Base-by-base conservation (phyloP, 2,888 invertebrate genomes). In the Escarpia spicata region DNA sequence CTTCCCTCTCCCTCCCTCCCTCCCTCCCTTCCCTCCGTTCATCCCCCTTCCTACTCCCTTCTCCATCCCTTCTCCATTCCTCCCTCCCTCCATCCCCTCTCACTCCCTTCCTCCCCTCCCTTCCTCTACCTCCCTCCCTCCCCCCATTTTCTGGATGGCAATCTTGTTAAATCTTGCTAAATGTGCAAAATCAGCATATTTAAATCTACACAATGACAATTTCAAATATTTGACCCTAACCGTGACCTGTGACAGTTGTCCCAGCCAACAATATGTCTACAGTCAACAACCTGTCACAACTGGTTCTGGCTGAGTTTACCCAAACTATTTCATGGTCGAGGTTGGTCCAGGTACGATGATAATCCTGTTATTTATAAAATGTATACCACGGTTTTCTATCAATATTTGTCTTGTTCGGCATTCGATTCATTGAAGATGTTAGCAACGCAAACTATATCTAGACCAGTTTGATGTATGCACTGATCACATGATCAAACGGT, bases 351-450 rank as follows among this genome's bases (percentile, higher is more conserved):
- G 75, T 19, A 75, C 6, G 75, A 75, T 26, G n/a, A 75, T 75
- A 75, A 75, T 75, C 75, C 75, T 75, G 75, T 75, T 75, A 75
- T 75, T 75, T 26, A n/a, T 75, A 75, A 75, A 75, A 75, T 75
- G 75, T 75, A 75, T 2, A n/a, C 75, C 19, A 75, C 19, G 75
- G 15, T 75, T n/a, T 75, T 75, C 19, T 15, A 75, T 75, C 75
- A 75, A 75, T 75, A 75, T 75, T 75, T 75, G 26, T 75, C 75
- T 75, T 75, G 75, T 75, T 15, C 52, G 52, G 15, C 52, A 9
- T 9, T 52, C 26, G 19, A 19, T 60, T 60, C 60, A 75, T 75
- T 75, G 75, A 75, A 26, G 26, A 75, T 75, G 75, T 75, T 75
- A 75, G 52, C 52, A 52, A 52, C 8, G 52, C 4, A 52, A 52